Evolutionary conservation across 2,113 vertebrate genomes (phyloP).

Genomic region (Saimiri boliviensis): DNA sequence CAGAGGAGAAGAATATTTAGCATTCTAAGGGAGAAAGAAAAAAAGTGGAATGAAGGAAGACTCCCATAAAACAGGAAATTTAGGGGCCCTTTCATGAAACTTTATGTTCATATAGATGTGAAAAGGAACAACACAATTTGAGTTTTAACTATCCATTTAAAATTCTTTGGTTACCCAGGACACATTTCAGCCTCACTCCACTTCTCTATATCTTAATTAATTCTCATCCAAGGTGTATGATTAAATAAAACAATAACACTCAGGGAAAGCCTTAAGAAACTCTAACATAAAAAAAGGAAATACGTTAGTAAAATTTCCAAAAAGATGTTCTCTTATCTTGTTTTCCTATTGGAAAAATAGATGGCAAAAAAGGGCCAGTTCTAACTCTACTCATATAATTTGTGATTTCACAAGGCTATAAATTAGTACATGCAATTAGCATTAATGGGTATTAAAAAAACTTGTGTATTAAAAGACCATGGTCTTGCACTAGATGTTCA

Average conservation of each 20-base stretch:
- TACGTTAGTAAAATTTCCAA: constrained; percentile 13
- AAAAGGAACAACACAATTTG: constrained; percentile 16
- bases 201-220: not conserved
- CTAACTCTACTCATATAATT: not conserved
- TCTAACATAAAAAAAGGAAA: not conserved
- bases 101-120: constrained; percentile 7
- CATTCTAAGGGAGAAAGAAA: constrained; percentile 42
- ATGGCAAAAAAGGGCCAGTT: not conserved
- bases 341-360: constrained; percentile 17
- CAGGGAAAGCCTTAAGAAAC: not conserved
- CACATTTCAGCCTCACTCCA: not conserved
- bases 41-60: constrained; percentile 38
- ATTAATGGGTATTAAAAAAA: not conserved
- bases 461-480: not conserved
- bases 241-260: not conserved
- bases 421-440: not conserved
- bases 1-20: constrained; percentile 65
- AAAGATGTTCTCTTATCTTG: not conserved
- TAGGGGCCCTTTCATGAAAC: constrained; percentile 1
- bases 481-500: not conserved
- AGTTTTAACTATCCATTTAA: constrained; percentile 21
- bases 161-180: constrained; percentile 12
- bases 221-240: not conserved
- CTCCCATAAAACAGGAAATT: constrained; percentile 44
- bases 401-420: not conserved